Percentiles rank a stretch among this genome's conserved stretches.
These are phyloP conservation scores for Pelmatolapia mariae DNA, from an alignment of 2,113 vertebrate species.

Conservation along the genomic window DNA sequence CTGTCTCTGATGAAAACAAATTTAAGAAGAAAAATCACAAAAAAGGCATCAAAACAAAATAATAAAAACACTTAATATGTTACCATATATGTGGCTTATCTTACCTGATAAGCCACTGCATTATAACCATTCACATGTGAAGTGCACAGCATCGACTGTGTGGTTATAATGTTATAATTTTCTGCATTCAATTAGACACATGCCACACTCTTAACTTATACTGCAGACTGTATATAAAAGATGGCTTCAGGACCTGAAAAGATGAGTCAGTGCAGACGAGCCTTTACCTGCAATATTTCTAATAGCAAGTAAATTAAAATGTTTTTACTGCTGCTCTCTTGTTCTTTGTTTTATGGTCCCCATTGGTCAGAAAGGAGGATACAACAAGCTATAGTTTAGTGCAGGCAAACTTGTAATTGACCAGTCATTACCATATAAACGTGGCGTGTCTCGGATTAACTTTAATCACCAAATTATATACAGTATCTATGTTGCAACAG, in stretches of 20 bases:
- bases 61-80: background rate
- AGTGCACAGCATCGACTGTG: background rate
- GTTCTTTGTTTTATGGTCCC: background rate
- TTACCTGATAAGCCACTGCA: background rate
- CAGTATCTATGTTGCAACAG: background rate
- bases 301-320: background rate
- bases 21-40: background rate
- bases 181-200: background rate
- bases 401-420: background rate
- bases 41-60: background rate
- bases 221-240: background rate
- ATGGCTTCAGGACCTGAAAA: background rate
- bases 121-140: background rate
- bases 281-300: background rate
- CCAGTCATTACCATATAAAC: background rate
- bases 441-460: background rate
- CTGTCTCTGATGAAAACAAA: constrained; percentile 82
- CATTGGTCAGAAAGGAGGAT: background rate
- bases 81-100: background rate
- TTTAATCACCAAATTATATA: background rate
- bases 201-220: background rate
- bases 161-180: background rate
- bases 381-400: background rate
- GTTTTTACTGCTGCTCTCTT: background rate
- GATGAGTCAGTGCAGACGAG: background rate